Base-by-base conservation (phyloP, 2,888 invertebrate species). In the Euzetes globulus region DNA sequence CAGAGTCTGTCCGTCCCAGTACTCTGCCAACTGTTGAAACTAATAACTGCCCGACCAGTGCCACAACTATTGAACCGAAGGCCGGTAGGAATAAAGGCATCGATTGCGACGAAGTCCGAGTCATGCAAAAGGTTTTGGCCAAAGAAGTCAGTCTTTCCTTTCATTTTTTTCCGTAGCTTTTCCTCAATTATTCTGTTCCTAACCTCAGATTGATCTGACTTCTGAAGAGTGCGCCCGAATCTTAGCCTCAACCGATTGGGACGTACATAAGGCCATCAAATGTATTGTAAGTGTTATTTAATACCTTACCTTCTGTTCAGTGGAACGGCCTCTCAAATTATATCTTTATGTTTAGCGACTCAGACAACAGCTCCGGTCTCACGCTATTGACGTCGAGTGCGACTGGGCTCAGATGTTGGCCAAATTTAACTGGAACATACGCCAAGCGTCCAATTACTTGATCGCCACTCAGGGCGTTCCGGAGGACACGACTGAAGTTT, bases 41-140 rank as follows among this genome's bases (percentile, higher is more conserved):
- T 1, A 55, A 19, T 13, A 13, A 22, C 55, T 19, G 25, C 19
- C 13, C 55, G 11, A 22, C 6, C 41, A 41, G 41, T 41, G 41
- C 22, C 19, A 55, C 55, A 25, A 25, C 19, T 25, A 6, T 19
- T 55, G 55, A 50, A 5, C 19, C 50, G 6, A 50, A 50, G 17
- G 9, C 65, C 0, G 50, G 11, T 6, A 13, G 55, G 22, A 55
- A 55, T 6, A 4, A 25, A 13, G 13, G 92, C 17, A 88, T 90
- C 17, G 93, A 93, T 82, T 91, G 92, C 0, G 94, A 95, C 81
- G 94, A 94, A 86, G 93, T 94, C 55, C 86, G 94, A 79, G 90
- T 94, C 55, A 93, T 95, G 92, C 87, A 88, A 80, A 94, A 93
- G 84, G 91, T 94, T 25, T 86, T 95, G 65, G 80, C 80, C 45